Evolutionary conservation across 2,888 invertebrate genomes (phyloP), one percentile per base, ranked within the genome.

Genomic region (Amblyteles armatorius): DNA sequence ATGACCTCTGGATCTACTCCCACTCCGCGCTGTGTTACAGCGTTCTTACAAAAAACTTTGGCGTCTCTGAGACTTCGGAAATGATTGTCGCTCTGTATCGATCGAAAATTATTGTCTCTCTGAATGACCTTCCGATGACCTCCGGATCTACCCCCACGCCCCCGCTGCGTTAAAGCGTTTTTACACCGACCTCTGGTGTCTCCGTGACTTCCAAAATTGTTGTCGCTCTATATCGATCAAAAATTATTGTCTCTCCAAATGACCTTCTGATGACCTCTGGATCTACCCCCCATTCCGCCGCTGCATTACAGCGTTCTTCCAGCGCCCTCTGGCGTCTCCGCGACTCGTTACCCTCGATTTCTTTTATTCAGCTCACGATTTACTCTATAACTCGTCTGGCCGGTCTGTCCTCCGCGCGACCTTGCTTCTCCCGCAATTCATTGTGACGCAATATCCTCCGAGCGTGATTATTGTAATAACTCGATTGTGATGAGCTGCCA

Each of bases 341-440:
- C 44, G 40, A 26, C 33, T 72, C 63, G 72, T 72, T 40, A 26
- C 52, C 36, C 52, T 57, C 57, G 76, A 82, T 72, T 77, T 63
- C 48, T 69, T 60, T 76, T 74, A 81, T 81, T 81, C 81, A 48
- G 33, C 74, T 74, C 81, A 65, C 77, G 71, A 72, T 22, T 71
- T 29, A 33, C 36, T 77, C 77, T 19, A 71, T 72, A 71, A 82
- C 82, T 82, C 71, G 77, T 77, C 71, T 44, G 72, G 71, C 76
- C 55, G 52, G 69, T 68, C 22, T 4, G 60, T 44, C 50, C 29
- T 19, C 36, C 22, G 26, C 77, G 48, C 65, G 71, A 71, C 69
- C 63, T 72, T 79, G 79, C 63, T 6, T 55, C 55, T 36, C 13
- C 26, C 65, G 44, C 71, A 69, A 79, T 48, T 79, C 52, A 57